These are phyloP conservation scores for Proisotoma minuta DNA, from an alignment of 2,888 invertebrate genomes.

Conservation along the genomic window DNA sequence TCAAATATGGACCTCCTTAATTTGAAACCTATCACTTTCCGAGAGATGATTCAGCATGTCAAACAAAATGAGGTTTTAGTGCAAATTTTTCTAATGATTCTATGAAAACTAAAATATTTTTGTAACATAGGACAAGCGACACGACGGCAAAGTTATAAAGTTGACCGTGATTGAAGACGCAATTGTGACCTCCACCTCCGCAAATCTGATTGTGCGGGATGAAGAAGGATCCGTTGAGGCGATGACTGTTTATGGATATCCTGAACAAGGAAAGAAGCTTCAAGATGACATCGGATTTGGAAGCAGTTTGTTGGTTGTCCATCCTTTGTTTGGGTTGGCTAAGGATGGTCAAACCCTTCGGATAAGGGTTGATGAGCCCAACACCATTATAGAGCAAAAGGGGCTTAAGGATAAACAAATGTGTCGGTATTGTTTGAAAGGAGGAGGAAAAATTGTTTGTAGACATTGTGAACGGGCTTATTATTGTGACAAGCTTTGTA, in stretches of 20 bases:
- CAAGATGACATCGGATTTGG: slow-evolving; percentile 10
- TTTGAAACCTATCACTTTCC: background rate
- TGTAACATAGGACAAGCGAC: background rate
- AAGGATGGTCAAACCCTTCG: background rate
- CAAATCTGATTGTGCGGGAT: background rate
- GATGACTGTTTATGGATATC: slow-evolving; percentile 2
- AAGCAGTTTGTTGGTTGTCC: background rate
- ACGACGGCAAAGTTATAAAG: slow-evolving; percentile 6
- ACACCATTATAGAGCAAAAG: background rate
- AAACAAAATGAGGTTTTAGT: no score
- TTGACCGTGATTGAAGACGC: slow-evolving; percentile 13
- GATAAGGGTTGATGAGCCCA: slow-evolving; percentile 9
- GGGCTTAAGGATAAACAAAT: background rate
- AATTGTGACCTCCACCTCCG: background rate
- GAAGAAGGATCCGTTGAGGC: slow-evolving; percentile 2
- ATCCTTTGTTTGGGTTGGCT: background rate
- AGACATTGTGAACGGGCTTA: slow-evolving; percentile 6
- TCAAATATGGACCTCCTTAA: slow-evolving; percentile 1
- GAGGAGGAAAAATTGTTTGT: background rate
- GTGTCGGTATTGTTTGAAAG: background rate
- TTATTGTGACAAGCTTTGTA: slow-evolving; percentile 6
- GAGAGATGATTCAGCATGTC: background rate
- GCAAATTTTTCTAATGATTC: no score
- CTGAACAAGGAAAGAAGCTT: background rate
- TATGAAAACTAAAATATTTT: no score